phyloP scores from a whole-genome alignment of 2,888 invertebrate genomes.

The Drosophila rubida region DNA sequence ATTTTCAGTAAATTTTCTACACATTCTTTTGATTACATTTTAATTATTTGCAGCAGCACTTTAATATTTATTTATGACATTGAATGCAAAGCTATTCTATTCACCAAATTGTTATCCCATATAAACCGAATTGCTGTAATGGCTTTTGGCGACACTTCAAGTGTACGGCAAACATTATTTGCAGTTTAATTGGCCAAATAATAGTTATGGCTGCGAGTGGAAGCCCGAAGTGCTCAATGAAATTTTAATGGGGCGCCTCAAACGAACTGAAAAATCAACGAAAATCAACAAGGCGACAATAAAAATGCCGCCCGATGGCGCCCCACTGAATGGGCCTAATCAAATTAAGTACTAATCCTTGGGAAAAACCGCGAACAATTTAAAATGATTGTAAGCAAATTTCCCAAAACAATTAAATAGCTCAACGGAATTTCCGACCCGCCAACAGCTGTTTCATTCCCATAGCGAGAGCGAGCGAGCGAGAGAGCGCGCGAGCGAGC shows the following conservation, averaged over 20 bases:
- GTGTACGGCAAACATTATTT: constrained; percentile 2
- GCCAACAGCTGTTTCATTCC: constrained; percentile 36
- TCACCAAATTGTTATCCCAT: not conserved
- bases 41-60: too few relatives aligned
- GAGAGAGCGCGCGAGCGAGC: not conserved
- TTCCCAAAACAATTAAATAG: constrained; percentile 79
- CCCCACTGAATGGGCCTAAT: constrained; percentile 69
- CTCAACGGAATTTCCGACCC: constrained; percentile 44
- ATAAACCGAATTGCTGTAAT: constrained; percentile 13
- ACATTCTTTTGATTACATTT: too few relatives aligned
- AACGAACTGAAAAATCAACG: constrained; percentile 68
- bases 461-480: constrained; percentile 1
- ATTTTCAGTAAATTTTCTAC: too few relatives aligned
- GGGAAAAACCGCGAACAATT: constrained; percentile 80
- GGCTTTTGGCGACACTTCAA: constrained; percentile 1
- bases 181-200: constrained; percentile 58
- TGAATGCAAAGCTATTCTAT: not conserved
- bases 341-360: constrained; percentile 80
- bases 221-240: constrained; percentile 42
- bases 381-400: constrained; percentile 80
- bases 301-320: constrained; percentile 47
- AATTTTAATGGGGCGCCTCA: constrained; percentile 55
- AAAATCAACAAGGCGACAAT: constrained; percentile 55
- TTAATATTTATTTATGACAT: too few relatives aligned
- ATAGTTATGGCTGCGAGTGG: constrained; percentile 53